Evolutionary conservation across 92 coral and sea anemone genomes (phyloP).

Genomic region (Palythoa grandiflora): DNA sequence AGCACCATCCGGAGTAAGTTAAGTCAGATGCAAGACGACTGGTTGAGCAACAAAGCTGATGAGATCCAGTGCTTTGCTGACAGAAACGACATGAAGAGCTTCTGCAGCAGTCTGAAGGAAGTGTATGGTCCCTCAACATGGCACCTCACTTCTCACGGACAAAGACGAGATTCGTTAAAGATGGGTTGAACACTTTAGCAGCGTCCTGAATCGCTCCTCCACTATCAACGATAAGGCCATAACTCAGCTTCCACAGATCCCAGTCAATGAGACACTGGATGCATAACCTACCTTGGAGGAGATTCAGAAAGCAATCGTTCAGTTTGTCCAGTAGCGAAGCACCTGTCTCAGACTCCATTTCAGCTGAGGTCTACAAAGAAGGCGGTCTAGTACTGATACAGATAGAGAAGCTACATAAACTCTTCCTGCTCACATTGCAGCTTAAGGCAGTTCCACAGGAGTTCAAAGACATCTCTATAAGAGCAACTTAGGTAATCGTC

Average conservation of each 20-base stretch:
- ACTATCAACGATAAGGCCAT: constrained; percentile 50
- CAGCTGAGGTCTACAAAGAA: constrained; percentile 26
- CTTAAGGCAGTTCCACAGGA: background rate
- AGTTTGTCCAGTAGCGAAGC: constrained; percentile 49
- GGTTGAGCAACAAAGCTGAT: constrained; percentile 49
- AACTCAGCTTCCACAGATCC: constrained; percentile 39
- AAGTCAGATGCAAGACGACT: background rate
- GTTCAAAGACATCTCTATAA: constrained; percentile 19
- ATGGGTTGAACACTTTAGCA: constrained; percentile 14
- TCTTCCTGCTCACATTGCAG: background rate
- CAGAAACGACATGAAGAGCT: background rate
- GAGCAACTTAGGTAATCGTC: constrained; percentile 52
- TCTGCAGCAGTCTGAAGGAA: background rate
- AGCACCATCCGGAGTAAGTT: background rate
- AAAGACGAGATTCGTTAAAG: constrained; percentile 5
- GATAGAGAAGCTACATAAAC: background rate
- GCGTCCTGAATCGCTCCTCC: constrained; percentile 6
- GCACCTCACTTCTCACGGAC: background rate
- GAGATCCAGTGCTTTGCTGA: constrained; percentile 54
- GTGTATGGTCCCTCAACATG: background rate
- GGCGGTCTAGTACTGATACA: background rate
- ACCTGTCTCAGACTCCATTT: constrained; percentile 17
- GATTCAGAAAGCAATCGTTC: constrained; percentile 39
- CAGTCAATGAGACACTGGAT: constrained; percentile 33
- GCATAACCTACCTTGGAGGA: constrained; percentile 22